These are phyloP conservation scores for Actinostola sp. DNA, from an alignment of 92 coral and sea anemone genomes.

Conservation along the genomic window DNA sequence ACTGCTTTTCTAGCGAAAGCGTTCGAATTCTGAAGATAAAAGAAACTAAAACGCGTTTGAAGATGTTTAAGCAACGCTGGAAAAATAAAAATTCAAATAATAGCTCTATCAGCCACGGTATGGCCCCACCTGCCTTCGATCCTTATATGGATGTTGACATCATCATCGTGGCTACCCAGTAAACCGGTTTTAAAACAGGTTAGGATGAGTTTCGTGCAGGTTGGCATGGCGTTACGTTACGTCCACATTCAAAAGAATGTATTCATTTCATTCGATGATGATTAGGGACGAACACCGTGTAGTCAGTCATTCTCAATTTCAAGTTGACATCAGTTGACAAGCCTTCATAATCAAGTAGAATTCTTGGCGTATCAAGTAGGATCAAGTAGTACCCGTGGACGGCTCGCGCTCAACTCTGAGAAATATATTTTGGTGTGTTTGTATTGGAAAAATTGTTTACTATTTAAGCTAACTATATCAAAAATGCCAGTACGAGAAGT, in stretches of 20 bases:
- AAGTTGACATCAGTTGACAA: background rate
- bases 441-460: too few species aligned
- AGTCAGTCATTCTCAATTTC: background rate
- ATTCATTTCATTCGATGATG: background rate
- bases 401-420: too few species aligned
- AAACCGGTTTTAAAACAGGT: conserved; percentile 14
- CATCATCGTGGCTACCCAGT: background rate
- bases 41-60: too few species aligned
- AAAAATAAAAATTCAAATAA: background rate
- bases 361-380: too few species aligned
- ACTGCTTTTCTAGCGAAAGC: too few species aligned
- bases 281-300: background rate
- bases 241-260: background rate
- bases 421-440: too few species aligned
- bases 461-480: too few species aligned
- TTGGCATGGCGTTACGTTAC: too few species aligned
- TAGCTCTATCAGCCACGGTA: background rate
- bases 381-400: too few species aligned
- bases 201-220: background rate
- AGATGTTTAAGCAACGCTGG: background rate
- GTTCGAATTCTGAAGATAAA: too few species aligned
- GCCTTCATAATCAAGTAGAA: too few species aligned
- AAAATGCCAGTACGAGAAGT: conserved; percentile 18
- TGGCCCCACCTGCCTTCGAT: conserved; percentile 13
- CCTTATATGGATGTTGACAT: conserved; percentile 23